These are phyloP conservation scores for Branchellion lobata DNA, from an alignment of 2,888 invertebrate genomes.

Conservation along the genomic window DNA sequence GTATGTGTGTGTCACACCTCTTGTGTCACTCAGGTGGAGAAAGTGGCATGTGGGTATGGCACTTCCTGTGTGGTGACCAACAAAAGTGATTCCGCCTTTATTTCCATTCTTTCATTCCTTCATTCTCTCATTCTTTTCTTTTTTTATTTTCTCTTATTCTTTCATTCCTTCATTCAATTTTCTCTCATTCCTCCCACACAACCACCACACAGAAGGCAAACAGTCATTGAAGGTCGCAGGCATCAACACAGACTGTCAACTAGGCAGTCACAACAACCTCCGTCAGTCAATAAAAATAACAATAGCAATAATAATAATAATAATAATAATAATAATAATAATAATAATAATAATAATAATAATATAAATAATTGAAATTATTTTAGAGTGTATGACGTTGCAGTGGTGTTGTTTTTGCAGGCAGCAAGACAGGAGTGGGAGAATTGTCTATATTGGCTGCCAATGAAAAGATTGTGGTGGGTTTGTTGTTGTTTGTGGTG, in stretches of 20 bases:
- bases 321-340: too few relatives aligned
- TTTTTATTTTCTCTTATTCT: slow-evolving; percentile 56
- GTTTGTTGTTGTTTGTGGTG: too few relatives aligned
- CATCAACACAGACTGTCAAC: slow-evolving; percentile 86
- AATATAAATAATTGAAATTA: too few relatives aligned
- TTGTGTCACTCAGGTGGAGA: slow-evolving; percentile 52
- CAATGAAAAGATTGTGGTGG: too few relatives aligned
- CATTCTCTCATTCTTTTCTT: slow-evolving; percentile 68
- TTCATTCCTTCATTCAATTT: slow-evolving; percentile 68
- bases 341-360: too few relatives aligned
- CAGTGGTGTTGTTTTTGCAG: too few relatives aligned
- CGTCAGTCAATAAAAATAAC: too few relatives aligned
- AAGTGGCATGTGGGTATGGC: slow-evolving; percentile 81
- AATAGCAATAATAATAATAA: too few relatives aligned
- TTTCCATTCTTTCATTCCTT: slow-evolving; percentile 52
- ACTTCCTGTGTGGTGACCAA: slow-evolving; percentile 58
- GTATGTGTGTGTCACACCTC: not conserved
- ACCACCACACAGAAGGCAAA: slow-evolving; percentile 51
- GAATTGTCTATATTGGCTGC: too few relatives aligned
- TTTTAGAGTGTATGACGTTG: too few relatives aligned
- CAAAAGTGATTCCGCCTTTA: slow-evolving; percentile 58
- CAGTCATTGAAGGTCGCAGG: slow-evolving; percentile 80
- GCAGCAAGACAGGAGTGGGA: too few relatives aligned
- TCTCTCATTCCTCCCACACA: slow-evolving; percentile 56
- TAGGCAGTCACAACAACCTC: slow-evolving; percentile 72